A percentile compares a stretch with the other conserved stretches of the same genome.
Evolutionary conservation across 2,797 vertebrate genomes (phyloP).

Genomic region (Paratrypauchen microcephalus): DNA sequence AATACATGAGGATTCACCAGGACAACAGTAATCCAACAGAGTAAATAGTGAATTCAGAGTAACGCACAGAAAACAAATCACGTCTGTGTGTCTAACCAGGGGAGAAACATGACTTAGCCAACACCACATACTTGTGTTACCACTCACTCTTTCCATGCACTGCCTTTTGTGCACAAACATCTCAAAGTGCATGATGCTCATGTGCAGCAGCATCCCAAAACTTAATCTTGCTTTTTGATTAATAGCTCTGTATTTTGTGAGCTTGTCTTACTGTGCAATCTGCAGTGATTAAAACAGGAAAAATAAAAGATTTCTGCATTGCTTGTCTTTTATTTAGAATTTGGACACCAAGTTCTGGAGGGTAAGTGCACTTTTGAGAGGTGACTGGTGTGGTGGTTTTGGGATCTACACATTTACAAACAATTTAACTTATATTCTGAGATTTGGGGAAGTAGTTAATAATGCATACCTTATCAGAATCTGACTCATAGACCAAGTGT

Average conservation of each 20-base stretch:
- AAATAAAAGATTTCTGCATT: not conserved
- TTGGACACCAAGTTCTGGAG: no score
- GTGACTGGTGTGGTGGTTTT: no score
- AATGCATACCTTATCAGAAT: conserved; percentile 84
- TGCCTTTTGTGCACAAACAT: not conserved
- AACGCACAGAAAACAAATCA: not conserved
- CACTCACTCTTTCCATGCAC: not conserved
- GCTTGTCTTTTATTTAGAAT: no score
- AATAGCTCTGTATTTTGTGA: no score
- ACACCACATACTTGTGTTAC: no score
- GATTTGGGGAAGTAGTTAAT: no score
- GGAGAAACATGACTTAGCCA: not conserved
- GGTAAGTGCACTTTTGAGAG: no score
- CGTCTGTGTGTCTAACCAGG: no score
- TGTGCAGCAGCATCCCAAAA: no score
- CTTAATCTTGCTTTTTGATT: no score
- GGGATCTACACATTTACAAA: not conserved
- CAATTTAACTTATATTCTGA: not conserved
- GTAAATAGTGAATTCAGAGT: not conserved
- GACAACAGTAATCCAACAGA: conserved; percentile 2
- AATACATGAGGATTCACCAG: conserved; percentile 11
- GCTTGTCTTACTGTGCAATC: not conserved
- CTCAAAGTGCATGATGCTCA: no score
- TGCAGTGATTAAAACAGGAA: not conserved
- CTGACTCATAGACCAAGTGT: conserved; percentile 95